Base-by-base conservation (phyloP, 2,113 vertebrate species). In the Indicator maculatus region DNA sequence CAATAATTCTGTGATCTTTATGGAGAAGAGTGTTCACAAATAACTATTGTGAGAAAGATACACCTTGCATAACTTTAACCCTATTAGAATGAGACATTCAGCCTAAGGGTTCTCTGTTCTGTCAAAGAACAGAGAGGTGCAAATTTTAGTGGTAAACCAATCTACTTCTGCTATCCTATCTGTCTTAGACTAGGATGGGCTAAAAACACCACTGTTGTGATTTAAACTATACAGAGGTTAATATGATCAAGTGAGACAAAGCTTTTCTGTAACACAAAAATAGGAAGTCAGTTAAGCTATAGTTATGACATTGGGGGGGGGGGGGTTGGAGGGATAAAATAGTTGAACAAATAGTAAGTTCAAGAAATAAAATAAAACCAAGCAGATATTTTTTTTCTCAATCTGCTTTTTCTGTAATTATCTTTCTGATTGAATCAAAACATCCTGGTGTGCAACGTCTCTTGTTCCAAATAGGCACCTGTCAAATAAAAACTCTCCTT, bases 371-470 rank as follows among this genome's bases (percentile, higher is more conserved):
- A 78, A 58, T 80, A 56, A 92, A 89, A 60, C 19, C 9, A 75
- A 88, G 72, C 36, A 80, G 58, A 9, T 96, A 86, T 47, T 94
- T 96, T 86, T 92, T 76, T 78, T 33, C 27, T 82, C 65, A 31
- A 55, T 87, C 47, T 84, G 26, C 81, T 92, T 92, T 78, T 92
- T 96, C 63, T 92, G 27, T 95, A 94, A 95, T 93, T 96, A 96
- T 81, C 56, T 56, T 58, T 66, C 87, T 83, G n/a, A 69, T 16
- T 87, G 80, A 90, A 53, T 88, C 74, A 90, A 89, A 93, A 86
- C 79, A 79, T 69, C 66, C 50, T 85, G 81, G 80, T 85, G 61
- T 64, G 86, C n/a, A 94, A 58, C 44, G 78, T 30, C 27, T 88
- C 41, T 84, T 11, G 3, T 84, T 86, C 18, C 47, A 71, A 95